Percentiles rank a stretch among this genome's conserved stretches.
These are phyloP conservation scores for Craniophora ligustri DNA, from an alignment of 2,888 invertebrate genomes.

Conservation along the genomic window DNA sequence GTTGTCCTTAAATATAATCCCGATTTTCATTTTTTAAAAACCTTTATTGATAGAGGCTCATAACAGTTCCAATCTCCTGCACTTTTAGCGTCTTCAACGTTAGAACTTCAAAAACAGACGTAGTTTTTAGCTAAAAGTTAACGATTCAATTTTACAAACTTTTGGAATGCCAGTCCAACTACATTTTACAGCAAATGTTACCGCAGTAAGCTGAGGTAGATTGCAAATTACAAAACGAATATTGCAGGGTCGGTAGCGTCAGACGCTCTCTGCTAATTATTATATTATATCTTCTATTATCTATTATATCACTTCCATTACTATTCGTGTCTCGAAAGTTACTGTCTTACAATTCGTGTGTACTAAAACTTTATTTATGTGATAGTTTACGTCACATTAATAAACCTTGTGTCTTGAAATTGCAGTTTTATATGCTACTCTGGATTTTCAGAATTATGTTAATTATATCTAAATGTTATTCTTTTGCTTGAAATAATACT, in stretches of 20 bases:
- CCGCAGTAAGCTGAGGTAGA: slow-evolving; percentile 17
- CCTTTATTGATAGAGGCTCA: no score
- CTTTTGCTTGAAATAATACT: no score
- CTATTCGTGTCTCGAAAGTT: slow-evolving; percentile 13
- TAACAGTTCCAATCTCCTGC: no score
- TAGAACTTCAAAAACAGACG: no score
- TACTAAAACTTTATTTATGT: slow-evolving; percentile 6
- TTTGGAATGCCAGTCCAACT: slow-evolving; percentile 11
- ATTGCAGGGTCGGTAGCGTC: slow-evolving; percentile 22
- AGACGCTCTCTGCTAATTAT: slow-evolving; percentile 36
- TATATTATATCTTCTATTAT: slow-evolving; percentile 40
- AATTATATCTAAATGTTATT: no score
- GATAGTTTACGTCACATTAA: not conserved
- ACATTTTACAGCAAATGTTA: slow-evolving; percentile 32
- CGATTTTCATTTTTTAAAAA: no score
- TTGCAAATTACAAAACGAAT: slow-evolving; percentile 40
- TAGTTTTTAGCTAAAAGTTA: no score
- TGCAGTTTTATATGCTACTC: not conserved
- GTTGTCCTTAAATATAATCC: no score
- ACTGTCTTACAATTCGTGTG: not conserved
- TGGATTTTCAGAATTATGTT: not conserved
- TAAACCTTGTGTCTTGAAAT: not conserved
- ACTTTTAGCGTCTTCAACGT: no score
- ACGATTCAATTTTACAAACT: slow-evolving; percentile 3
- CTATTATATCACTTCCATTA: slow-evolving; percentile 22